phyloP scores from a whole-genome alignment of 2,888 invertebrate genomes.

The Hedychridium roseum region DNA sequence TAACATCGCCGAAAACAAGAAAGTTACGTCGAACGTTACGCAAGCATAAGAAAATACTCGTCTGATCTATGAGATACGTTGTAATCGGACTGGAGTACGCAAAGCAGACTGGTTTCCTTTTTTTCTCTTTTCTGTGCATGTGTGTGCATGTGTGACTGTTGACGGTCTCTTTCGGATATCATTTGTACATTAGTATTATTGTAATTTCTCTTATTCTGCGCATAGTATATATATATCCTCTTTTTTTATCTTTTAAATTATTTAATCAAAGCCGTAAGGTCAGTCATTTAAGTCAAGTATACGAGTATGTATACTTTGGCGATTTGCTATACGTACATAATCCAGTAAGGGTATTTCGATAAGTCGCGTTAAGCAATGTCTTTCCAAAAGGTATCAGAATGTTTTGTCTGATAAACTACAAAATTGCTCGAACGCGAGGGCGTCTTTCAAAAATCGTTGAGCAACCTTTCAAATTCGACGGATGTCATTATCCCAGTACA shows the following conservation, averaged over 20 bases:
- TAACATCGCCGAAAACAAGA: too few species aligned
- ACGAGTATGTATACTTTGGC: conserved; percentile 14
- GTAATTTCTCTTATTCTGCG: conserved; percentile 28
- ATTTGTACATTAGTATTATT: conserved; percentile 47
- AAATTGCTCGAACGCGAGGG: too few species aligned
- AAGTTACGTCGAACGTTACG: too few species aligned
- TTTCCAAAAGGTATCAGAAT: too few species aligned
- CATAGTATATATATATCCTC: conserved; percentile 19
- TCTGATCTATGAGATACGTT: too few species aligned
- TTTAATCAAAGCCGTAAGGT: conserved; percentile 34
- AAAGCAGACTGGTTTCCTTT: conserved; percentile 1
- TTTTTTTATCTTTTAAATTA: conserved; percentile 44
- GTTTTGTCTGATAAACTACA: too few species aligned
- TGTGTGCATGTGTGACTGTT: conserved; percentile 19
- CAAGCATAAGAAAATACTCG: conserved; percentile 1
- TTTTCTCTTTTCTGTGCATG: conserved; percentile 20
- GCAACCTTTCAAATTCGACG: too few species aligned
- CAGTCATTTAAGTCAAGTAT: conserved; percentile 15
- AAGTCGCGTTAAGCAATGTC: too few species aligned
- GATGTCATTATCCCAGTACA: too few species aligned
- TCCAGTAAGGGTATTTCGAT: too few species aligned
- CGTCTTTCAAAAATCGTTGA: too few species aligned
- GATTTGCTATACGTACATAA: too few species aligned
- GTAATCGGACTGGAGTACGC: not conserved
- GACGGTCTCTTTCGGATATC: conserved; percentile 27